Percentiles rank a stretch among this genome's conserved stretches.
These are phyloP conservation scores for Drosophila pseudoobscura DNA, from an alignment of 1,140 invertebrate genomes.

Conservation along the genomic window DNA sequence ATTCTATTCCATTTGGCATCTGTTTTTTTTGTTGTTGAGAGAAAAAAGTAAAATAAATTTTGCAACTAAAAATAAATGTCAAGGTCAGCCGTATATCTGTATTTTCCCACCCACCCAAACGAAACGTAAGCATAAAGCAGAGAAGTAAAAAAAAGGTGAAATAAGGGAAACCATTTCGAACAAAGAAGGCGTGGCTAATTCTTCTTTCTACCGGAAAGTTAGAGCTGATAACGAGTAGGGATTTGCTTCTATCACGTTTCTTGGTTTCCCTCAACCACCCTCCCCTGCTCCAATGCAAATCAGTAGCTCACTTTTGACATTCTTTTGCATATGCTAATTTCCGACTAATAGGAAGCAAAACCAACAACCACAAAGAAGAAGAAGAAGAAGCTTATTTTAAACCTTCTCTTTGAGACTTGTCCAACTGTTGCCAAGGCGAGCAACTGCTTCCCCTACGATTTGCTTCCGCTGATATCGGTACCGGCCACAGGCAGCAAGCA, in stretches of 20 bases:
- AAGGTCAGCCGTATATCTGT: constrained; percentile 63
- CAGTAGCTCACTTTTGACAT: constrained; percentile 39
- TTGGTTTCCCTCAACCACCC: background rate
- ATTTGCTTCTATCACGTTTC: constrained; percentile 15
- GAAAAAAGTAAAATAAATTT: constrained; percentile 71
- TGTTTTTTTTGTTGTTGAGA: constrained; percentile 41
- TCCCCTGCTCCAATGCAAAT: constrained; percentile 22
- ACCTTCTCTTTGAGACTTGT: background rate
- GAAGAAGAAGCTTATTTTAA: background rate
- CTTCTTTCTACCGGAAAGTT: constrained; percentile 24
- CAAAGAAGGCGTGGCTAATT: constrained; percentile 61
- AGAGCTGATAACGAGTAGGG: constrained; percentile 5
- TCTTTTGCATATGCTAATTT: constrained; percentile 46
- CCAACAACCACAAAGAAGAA: background rate
- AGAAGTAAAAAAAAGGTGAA: constrained; percentile 17
- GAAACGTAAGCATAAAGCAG: constrained; percentile 35
- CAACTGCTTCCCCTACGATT: too few species aligned
- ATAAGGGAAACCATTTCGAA: constrained; percentile 2
- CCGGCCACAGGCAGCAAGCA: too few species aligned
- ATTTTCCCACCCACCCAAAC: constrained; percentile 13
- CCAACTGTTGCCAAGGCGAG: background rate
- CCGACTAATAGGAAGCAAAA: constrained; percentile 19
- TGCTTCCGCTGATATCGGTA: too few species aligned
- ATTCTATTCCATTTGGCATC: constrained; percentile 25
- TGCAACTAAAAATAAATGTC: constrained; percentile 79